Evolutionary conservation across 2,113 vertebrate species (phyloP).

Genomic region (Tragelaphus scriptus): DNA sequence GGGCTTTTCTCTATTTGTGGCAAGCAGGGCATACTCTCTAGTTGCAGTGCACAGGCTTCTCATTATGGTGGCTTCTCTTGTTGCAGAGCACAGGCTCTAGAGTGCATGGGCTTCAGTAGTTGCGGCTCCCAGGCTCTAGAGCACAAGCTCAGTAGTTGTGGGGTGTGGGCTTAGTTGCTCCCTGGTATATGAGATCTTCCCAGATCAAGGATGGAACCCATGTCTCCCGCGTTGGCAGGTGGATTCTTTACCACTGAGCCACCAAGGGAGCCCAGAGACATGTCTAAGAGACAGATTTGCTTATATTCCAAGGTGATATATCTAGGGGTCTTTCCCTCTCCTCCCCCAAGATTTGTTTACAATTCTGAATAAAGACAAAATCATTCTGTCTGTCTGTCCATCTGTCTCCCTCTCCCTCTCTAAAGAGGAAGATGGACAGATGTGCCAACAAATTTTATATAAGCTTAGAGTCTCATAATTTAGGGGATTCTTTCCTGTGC

Average conservation of each 20-base stretch:
- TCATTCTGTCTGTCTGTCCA: background rate
- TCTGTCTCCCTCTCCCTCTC: background rate
- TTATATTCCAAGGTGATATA: constrained; percentile 6
- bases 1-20: background rate
- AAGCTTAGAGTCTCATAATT: background rate
- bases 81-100: background rate
- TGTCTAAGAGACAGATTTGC: background rate
- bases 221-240: background rate
- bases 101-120: background rate
- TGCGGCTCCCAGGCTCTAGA: background rate
- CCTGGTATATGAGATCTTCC: background rate
- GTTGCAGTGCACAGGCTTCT: background rate
- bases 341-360: background rate
- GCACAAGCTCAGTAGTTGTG: background rate
- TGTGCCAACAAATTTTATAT: background rate
- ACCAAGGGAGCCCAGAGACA: background rate
- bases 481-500: background rate
- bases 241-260: background rate
- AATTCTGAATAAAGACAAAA: constrained; percentile 3
- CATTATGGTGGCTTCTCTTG: background rate
- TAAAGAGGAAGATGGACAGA: background rate
- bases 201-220: background rate
- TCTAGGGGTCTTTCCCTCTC: background rate
- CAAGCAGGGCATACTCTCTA: background rate
- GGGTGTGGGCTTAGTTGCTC: background rate